A percentile compares a stretch with the other conserved stretches of the same genome.
Evolutionary conservation across 1,140 invertebrate species (phyloP).

Genomic region (Andricus grossulariae): DNA sequence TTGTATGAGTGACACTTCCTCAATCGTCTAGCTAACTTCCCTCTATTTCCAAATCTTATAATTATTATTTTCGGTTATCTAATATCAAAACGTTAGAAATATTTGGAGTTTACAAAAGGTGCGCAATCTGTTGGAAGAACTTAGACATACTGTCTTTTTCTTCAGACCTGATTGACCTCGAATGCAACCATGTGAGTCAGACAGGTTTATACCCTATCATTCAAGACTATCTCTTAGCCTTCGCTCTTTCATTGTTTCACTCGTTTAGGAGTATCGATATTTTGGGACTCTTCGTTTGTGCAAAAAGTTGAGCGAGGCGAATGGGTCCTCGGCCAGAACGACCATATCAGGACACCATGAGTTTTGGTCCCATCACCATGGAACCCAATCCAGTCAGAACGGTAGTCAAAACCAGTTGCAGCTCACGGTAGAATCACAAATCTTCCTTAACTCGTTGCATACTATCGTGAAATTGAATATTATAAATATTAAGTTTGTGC

Average conservation of each 20-base stretch:
- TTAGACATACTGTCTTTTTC: too few relatives aligned
- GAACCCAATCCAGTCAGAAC: constrained; percentile 31
- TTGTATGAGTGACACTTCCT: too few relatives aligned
- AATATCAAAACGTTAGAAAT: too few relatives aligned
- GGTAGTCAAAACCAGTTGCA: constrained; percentile 18
- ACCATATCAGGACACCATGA: constrained; percentile 54
- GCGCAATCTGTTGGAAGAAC: too few relatives aligned
- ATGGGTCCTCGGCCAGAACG: constrained; percentile 52
- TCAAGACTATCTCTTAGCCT: constrained; percentile 60
- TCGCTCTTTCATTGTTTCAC: constrained; percentile 68
- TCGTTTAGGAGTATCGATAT: constrained; percentile 62
- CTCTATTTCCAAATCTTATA: too few relatives aligned
- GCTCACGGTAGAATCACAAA: neutral
- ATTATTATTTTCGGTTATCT: too few relatives aligned
- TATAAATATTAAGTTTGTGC: neutral
- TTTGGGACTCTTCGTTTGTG: constrained; percentile 49
- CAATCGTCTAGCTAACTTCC: too few relatives aligned
- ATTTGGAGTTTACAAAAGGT: too few relatives aligned
- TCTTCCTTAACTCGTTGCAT: neutral
- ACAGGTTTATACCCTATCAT: constrained; percentile 60
- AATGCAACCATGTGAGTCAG: too few relatives aligned
- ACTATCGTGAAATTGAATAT: neutral
- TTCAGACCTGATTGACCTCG: too few relatives aligned
- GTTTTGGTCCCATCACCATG: constrained; percentile 1
- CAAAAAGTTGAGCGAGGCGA: constrained; percentile 65